Evolutionary conservation across 2,797 vertebrate species (phyloP).

Genomic region (Galago senegalensis): DNA sequence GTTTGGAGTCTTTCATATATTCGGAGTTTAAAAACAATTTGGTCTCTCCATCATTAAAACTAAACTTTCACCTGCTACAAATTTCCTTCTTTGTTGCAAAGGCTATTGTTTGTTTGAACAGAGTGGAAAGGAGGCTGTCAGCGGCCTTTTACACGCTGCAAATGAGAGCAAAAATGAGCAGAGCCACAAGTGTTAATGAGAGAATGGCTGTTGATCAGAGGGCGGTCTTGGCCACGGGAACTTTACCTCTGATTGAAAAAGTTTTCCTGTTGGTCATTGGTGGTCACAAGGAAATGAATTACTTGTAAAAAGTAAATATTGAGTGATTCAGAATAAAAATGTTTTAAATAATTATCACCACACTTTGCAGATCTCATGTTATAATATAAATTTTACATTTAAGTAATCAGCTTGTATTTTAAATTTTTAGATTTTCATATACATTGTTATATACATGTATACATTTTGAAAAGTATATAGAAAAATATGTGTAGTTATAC

Average conservation of each 20-base stretch:
- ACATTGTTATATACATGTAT: not conserved
- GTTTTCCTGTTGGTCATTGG: not conserved
- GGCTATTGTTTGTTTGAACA: slow-evolving; percentile 83
- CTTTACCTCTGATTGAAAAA: not conserved
- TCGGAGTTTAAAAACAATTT: slow-evolving; percentile 87
- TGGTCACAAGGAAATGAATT: not conserved
- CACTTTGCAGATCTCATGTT: not conserved
- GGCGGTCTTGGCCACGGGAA: accelerated
- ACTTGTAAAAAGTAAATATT: slow-evolving; percentile 21
- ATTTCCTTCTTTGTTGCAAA: slow-evolving; percentile 85
- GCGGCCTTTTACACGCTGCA: slow-evolving; percentile 75
- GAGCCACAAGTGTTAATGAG: slow-evolving; percentile 85
- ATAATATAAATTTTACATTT: not conserved
- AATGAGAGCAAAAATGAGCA: slow-evolving; percentile 84
- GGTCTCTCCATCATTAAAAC: slow-evolving; percentile 87
- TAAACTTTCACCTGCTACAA: slow-evolving; percentile 84
- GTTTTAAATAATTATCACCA: not conserved
- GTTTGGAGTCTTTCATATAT: slow-evolving; percentile 76
- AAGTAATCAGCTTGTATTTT: not conserved
- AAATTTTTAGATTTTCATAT: not conserved
- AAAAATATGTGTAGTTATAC: not conserved
- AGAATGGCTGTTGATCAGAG: slow-evolving; percentile 67
- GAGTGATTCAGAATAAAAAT: not conserved
- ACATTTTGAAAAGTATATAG: not conserved
- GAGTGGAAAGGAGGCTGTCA: slow-evolving; percentile 84